Percentiles rank a stretch among this genome's conserved stretches.
Evolutionary conservation across 2,888 invertebrate species (phyloP).

Genomic region (Adela reaumurella): DNA sequence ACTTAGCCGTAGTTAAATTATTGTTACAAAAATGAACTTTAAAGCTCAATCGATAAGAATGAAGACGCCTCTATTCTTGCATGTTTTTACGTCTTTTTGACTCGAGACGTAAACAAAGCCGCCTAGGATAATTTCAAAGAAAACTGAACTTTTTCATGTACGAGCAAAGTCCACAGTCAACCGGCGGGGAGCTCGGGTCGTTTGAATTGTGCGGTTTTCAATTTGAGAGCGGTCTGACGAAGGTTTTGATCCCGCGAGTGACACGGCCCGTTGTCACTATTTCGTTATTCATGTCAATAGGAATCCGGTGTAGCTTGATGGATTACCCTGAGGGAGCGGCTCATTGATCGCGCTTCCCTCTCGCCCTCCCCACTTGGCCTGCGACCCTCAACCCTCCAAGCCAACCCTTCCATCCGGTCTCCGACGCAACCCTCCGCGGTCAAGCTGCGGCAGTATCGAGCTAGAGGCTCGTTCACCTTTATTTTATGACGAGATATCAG

Average conservation of each 20-base stretch:
- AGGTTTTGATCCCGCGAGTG: background rate
- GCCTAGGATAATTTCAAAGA: background rate
- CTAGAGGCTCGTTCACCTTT: background rate
- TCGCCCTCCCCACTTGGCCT: background rate
- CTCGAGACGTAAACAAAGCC: background rate
- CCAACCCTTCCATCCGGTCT: background rate
- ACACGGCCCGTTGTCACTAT: background rate
- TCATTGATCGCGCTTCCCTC: background rate
- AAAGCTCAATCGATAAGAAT: too few species aligned
- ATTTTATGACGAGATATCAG: background rate
- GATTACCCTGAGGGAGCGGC: background rate
- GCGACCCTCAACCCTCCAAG: background rate
- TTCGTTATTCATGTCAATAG: background rate
- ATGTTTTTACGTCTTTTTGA: background rate
- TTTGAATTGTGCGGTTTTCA: background rate
- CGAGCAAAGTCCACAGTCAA: too few species aligned
- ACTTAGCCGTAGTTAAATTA: too few species aligned
- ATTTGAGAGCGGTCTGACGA: background rate
- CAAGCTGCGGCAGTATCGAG: background rate
- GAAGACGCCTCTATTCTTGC: background rate
- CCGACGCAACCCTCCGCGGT: background rate
- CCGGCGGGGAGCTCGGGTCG: too few species aligned
- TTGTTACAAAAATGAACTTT: too few species aligned
- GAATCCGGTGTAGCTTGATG: background rate
- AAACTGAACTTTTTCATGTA: background rate